Conservation (phyloP, 1,140 invertebrate genomes). For the Pseudomyrmex cubaensis region DNA sequence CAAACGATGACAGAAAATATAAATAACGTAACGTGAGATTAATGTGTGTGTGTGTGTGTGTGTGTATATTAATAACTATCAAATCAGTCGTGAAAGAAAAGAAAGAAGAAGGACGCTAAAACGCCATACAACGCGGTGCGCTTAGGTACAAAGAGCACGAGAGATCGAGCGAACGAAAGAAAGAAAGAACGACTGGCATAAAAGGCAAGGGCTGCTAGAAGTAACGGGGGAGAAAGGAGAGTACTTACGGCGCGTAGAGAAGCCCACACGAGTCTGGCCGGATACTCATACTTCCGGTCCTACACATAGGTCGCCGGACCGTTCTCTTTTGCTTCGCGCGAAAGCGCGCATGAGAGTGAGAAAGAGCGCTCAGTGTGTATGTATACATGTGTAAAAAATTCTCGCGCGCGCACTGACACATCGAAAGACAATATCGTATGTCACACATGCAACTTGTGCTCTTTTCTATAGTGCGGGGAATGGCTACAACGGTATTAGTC, state of each 20-base stretch:
- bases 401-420: neutral
- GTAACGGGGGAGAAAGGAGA: slow-evolving; percentile 66
- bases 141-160: slow-evolving; percentile 54
- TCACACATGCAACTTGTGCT: slow-evolving; percentile 62
- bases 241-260: slow-evolving; percentile 79
- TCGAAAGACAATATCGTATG: slow-evolving; percentile 59
- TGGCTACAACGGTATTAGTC: slow-evolving; percentile 46
- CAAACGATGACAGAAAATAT: neutral
- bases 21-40: slow-evolving; percentile 9
- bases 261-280: slow-evolving; percentile 85
- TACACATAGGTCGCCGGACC: slow-evolving; percentile 82
- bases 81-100: slow-evolving; percentile 9
- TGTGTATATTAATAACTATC: neutral
- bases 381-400: neutral
- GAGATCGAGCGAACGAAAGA: slow-evolving; percentile 59
- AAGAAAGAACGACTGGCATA: slow-evolving; percentile 49
- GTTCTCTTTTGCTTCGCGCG: slow-evolving; percentile 69
- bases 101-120: neutral
- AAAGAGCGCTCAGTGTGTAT: slow-evolving; percentile 34
- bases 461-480: slow-evolving; percentile 20
- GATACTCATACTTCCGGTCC: slow-evolving; percentile 85
- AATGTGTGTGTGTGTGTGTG: neutral
- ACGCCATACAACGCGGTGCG: slow-evolving; percentile 31
- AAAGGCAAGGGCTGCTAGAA: slow-evolving; percentile 8
- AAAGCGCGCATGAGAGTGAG: slow-evolving; percentile 14